These are phyloP conservation scores for Pedetes capensis DNA, from an alignment of 2,113 vertebrate species.

Conservation along the genomic window DNA sequence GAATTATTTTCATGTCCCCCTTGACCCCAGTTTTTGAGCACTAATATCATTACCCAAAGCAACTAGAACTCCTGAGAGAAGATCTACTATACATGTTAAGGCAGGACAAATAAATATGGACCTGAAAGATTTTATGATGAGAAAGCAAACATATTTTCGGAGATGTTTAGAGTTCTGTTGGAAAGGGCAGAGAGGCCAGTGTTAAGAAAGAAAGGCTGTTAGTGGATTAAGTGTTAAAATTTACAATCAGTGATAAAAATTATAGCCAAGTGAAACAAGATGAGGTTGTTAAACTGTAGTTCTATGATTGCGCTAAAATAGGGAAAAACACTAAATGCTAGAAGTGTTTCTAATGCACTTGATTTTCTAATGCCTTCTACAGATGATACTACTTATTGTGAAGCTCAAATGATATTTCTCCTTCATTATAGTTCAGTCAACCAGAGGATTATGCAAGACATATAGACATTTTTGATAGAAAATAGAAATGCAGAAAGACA, in stretches of 20 bases:
- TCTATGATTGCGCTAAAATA: background rate
- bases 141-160: constrained; percentile 39
- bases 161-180: background rate
- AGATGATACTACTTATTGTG: background rate
- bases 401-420: background rate
- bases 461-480: background rate
- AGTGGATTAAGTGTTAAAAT: background rate
- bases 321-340: background rate
- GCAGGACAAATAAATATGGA: background rate
- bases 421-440: background rate
- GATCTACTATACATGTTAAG: background rate
- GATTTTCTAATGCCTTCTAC: background rate
- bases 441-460: background rate
- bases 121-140: background rate
- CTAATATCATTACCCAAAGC: background rate
- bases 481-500: background rate
- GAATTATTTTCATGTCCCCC: background rate
- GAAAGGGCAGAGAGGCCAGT: background rate
- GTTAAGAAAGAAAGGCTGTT: background rate
- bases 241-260: background rate
- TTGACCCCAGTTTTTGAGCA: background rate
- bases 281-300: background rate
- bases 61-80: background rate
- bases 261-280: background rate
- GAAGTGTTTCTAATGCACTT: background rate